These are phyloP conservation scores for Hypena proboscidalis DNA, from an alignment of 2,888 invertebrate genomes.

Conservation along the genomic window DNA sequence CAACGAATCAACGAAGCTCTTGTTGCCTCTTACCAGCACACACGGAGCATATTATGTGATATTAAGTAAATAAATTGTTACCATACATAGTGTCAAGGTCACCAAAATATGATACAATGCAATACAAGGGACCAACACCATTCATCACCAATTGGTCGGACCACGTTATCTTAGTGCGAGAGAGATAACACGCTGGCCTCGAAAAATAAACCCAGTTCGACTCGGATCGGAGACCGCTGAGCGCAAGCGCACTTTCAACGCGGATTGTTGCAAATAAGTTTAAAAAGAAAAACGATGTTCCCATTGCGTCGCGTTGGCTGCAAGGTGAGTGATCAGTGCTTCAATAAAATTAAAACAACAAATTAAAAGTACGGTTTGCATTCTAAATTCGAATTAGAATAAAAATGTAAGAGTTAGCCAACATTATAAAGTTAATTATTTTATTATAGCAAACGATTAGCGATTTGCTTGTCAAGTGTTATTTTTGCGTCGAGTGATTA, in stretches of 20 bases:
- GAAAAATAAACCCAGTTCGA: constrained; percentile 60
- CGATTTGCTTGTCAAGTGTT: background rate
- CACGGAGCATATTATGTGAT: background rate
- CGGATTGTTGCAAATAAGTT: constrained; percentile 55
- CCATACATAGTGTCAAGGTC: constrained; percentile 30
- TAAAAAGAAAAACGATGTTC: constrained; percentile 63
- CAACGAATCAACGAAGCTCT: no score
- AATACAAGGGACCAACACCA: constrained; percentile 14
- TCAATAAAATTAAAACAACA: constrained; percentile 34
- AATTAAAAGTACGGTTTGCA: no score
- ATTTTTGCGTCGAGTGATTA: constrained; percentile 8
- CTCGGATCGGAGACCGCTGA: constrained; percentile 58
- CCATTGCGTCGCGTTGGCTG: constrained; percentile 76
- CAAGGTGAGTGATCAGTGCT: constrained; percentile 68
- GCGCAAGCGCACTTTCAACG: constrained; percentile 54
- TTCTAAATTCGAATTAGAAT: constrained; percentile 21
- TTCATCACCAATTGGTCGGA: constrained; percentile 37
- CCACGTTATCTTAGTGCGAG: constrained; percentile 69
- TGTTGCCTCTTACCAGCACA: constrained; percentile 17
- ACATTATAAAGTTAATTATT: background rate
- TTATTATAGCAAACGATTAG: background rate
- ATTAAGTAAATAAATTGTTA: constrained; percentile 4
- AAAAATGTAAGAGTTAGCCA: constrained; percentile 6
- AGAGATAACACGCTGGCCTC: constrained; percentile 68
- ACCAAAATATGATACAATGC: constrained; percentile 24